Conservation (phyloP, 1,140 invertebrate genomes). For the Drosophila simulans region DNA sequence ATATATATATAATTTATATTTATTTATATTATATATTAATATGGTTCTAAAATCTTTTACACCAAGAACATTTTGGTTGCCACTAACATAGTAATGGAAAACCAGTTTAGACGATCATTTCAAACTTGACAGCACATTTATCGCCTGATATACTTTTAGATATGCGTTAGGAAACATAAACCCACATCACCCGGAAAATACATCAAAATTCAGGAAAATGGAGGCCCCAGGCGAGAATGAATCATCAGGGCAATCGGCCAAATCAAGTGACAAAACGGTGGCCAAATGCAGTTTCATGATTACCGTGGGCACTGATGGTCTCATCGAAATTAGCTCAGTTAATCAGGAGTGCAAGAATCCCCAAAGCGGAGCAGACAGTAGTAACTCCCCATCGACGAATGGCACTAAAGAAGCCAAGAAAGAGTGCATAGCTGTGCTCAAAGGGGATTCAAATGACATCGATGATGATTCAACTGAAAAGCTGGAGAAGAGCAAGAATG, state of each 20-base stretch:
- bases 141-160: not conserved
- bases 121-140: not conserved
- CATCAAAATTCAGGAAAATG: constrained; percentile 10
- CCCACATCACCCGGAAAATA: not conserved
- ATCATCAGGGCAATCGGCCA: constrained; percentile 1
- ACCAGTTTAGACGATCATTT: not conserved
- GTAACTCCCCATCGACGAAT: not conserved
- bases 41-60: no score
- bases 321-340: constrained; percentile 32
- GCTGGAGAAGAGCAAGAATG: not conserved
- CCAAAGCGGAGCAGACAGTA: not conserved
- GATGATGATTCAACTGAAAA: not conserved
- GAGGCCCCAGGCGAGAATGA: not conserved
- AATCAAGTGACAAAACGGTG: not conserved
- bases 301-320: constrained; percentile 37
- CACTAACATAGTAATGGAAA: no score
- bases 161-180: not conserved
- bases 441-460: constrained; percentile 13
- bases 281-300: constrained; percentile 39
- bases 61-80: no score
- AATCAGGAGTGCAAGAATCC: not conserved
- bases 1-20: no score
- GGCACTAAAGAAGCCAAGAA: not conserved
- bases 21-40: no score
- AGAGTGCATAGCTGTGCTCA: constrained; percentile 35